Evolutionary conservation across 1,140 invertebrate species (phyloP).

Genomic region (Nephotettix cincticeps): DNA sequence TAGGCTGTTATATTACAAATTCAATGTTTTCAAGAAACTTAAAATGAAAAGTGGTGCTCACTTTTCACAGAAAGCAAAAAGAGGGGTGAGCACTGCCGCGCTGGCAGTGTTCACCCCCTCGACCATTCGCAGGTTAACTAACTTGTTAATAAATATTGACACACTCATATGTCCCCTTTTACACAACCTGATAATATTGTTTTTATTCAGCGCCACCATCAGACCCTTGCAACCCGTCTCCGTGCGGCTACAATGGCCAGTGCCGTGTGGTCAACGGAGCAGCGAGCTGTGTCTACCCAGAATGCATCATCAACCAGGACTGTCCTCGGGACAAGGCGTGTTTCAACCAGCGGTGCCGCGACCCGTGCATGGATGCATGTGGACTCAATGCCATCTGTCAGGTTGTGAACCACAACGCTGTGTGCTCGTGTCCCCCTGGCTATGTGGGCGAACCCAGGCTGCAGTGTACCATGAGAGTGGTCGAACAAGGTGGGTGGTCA

Average conservation of each 20-base stretch:
- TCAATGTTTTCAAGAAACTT: too few species aligned
- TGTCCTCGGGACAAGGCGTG: conserved; percentile 80
- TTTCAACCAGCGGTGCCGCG: conserved; percentile 74
- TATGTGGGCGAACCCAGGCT: conserved; percentile 78
- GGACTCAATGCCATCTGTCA: conserved; percentile 84
- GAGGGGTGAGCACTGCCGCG: too few species aligned
- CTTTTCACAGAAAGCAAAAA: too few species aligned
- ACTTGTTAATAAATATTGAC: too few species aligned
- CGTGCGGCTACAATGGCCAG: conserved; percentile 73
- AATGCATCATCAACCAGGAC: conserved; percentile 81
- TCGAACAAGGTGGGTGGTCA: conserved; percentile 15
- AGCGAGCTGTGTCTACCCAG: conserved; percentile 77
- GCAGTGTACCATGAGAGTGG: conserved; percentile 57
- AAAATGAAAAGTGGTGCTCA: too few species aligned
- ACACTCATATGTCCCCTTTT: too few species aligned
- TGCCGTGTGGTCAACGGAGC: conserved; percentile 68
- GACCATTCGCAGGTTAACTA: too few species aligned
- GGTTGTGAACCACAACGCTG: conserved; percentile 74
- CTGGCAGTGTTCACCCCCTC: too few species aligned
- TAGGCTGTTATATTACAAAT: too few species aligned
- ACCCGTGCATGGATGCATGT: conserved; percentile 78
- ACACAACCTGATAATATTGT: too few species aligned
- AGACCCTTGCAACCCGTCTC: conserved; percentile 57
- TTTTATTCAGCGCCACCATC: conserved; percentile 42
- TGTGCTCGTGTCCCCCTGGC: conserved; percentile 76